Evolutionary conservation across 2,797 vertebrate genomes (phyloP), one percentile per base, ranked within the genome.

Genomic region (Leptodactylus fallax): DNA sequence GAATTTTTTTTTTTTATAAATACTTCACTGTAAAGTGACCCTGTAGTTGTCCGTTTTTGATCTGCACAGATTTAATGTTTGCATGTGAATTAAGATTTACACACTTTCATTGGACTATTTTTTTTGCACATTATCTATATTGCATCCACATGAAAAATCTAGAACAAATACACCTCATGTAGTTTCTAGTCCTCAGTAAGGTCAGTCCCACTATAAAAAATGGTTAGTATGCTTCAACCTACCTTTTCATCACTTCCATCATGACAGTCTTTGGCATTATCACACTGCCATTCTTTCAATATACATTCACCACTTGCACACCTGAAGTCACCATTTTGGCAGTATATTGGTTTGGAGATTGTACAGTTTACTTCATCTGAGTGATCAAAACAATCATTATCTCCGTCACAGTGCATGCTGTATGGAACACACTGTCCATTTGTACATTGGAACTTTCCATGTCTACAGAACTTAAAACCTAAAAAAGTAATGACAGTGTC

Each of bases 161-260:
- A 36, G 36, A 36, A 36, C 36, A 36, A 36, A 36, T 36, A 36
- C 36, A 36, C 36, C 36, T 2, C 36, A 36, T 36, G 36, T 36
- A 36, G 36, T 4, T 36, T 36, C 36, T n/a, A n/a, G n/a, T n/a
- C n/a, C n/a, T n/a, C n/a, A n/a, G n/a, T n/a, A n/a, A n/a, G n/a
- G n/a, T 51, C 49, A 51, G 49, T 17, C 5, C 5, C 19, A 21
- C n/a, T 2, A 23, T 27, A 7, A n/a, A n/a, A n/a, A 67, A 6
- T 27, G 21, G 23, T 27, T 69, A 0, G 25, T 49, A 49, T 7
- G 16, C 16, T 19, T 6, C 1, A 45, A 72, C 53, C 87, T 90
- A 97, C 98, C 95, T 95, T 95, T 91, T 99, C 98, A 0, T 99
- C 98, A 0, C 94, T 94, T 0, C 97, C 96, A 0, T 99, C 98